These are phyloP conservation scores for Caradrina clavipalpis DNA, from an alignment of 2,888 invertebrate genomes.

Conservation along the genomic window DNA sequence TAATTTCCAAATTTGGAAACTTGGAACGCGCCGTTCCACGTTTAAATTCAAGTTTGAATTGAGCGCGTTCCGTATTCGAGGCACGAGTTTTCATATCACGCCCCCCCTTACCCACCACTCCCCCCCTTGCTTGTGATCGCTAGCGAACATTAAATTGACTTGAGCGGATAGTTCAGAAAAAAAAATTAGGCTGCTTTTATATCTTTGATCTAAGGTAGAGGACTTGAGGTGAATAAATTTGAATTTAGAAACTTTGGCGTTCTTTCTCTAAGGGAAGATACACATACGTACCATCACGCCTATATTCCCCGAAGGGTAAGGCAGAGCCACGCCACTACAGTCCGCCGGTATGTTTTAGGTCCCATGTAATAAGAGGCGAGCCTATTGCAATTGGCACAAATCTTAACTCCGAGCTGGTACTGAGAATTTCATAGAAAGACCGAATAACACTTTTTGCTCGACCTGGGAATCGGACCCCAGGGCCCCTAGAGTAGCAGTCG, in stretches of 20 bases:
- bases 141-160: constrained; percentile 73
- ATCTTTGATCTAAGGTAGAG: not conserved
- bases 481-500: too few relatives aligned
- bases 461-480: too few relatives aligned
- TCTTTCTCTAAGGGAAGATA: not conserved
- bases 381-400: too few relatives aligned
- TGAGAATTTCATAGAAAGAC: too few relatives aligned
- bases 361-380: too few relatives aligned
- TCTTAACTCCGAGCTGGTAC: too few relatives aligned
- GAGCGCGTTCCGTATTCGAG: constrained; percentile 85
- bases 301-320: too few relatives aligned
- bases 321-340: too few relatives aligned
- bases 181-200: constrained; percentile 16
- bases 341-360: too few relatives aligned
- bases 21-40: constrained; percentile 83
- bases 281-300: too few relatives aligned
- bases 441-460: too few relatives aligned
- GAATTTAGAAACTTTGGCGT: accelerated
- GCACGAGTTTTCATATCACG: constrained; percentile 87
- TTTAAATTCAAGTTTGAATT: constrained; percentile 90
- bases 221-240: not conserved
- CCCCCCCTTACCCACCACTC: constrained; percentile 67
- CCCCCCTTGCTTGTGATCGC: constrained; percentile 51
- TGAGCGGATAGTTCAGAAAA: constrained; percentile 58
- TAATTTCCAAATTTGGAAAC: constrained; percentile 89